A percentile compares a stretch with the other conserved stretches of the same genome.
Conservation (phyloP, 2,113 vertebrate species). For the Phyllopteryx taeniolatus region DNA sequence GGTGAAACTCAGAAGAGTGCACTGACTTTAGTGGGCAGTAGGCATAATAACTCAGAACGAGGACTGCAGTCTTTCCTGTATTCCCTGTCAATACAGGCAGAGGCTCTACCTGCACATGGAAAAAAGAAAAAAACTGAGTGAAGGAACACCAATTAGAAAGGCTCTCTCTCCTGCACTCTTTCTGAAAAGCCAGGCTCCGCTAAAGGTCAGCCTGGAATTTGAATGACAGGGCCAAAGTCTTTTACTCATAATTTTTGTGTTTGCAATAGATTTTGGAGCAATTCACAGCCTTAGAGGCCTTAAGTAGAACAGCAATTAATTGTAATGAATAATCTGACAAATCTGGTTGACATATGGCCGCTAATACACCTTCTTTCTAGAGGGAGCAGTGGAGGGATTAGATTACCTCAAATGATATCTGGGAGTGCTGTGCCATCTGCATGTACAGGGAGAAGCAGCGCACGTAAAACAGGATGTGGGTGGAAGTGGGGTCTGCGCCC, state of each 20-base stretch:
- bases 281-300: slow-evolving; percentile 99
- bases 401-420: slow-evolving; percentile 99
- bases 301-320: slow-evolving; percentile 99
- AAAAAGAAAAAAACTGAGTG: slow-evolving; percentile 63
- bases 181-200: slow-evolving; percentile 96
- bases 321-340: slow-evolving; percentile 99
- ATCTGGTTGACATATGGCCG: slow-evolving; percentile 99
- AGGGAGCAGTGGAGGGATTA: slow-evolving; percentile 99
- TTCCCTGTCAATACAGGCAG: slow-evolving; percentile 76
- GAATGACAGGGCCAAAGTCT: slow-evolving; percentile 99
- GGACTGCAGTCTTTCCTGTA: slow-evolving; percentile 54
- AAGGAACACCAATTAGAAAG: slow-evolving; percentile 98
- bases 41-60: slow-evolving; percentile 49
- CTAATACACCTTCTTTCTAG: slow-evolving; percentile 99
- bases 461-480: slow-evolving; percentile 88
- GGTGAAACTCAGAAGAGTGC: slow-evolving; percentile 25
- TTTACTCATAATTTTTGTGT: slow-evolving; percentile 99
- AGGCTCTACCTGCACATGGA: slow-evolving; percentile 88
- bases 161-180: slow-evolving; percentile 91
- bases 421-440: slow-evolving; percentile 98
- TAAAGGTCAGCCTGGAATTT: slow-evolving; percentile 99
- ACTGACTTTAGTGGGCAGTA: slow-evolving; percentile 30
- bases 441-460: slow-evolving; percentile 84
- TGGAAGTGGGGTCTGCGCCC: slow-evolving; percentile 84
- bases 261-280: slow-evolving; percentile 99